These are phyloP conservation scores for Hozukius guyotensis DNA, from an alignment of 2,797 vertebrate genomes.

Conservation along the genomic window DNA sequence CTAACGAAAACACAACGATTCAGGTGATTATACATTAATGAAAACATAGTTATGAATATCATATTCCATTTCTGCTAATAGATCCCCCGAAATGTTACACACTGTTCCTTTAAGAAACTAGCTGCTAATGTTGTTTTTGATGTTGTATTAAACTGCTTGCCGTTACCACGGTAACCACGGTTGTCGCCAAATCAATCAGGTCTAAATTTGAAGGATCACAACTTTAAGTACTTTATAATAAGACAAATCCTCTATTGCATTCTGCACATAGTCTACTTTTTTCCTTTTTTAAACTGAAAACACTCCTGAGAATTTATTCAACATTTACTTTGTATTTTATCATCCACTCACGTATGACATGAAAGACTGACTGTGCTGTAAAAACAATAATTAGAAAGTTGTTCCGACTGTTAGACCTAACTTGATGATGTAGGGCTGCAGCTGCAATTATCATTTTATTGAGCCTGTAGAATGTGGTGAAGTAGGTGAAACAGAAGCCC, in stretches of 20 bases:
- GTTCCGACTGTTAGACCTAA: constrained; percentile 11
- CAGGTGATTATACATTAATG: too few relatives aligned
- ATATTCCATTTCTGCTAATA: too few relatives aligned
- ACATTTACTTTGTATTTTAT: constrained; percentile 29
- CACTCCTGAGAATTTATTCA: constrained; percentile 18
- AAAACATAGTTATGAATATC: too few relatives aligned
- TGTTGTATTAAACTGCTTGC: neutral
- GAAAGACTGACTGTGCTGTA: constrained; percentile 32
- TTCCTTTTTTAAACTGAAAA: constrained; percentile 6
- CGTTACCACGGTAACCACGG: neutral
- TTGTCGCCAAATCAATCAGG: neutral
- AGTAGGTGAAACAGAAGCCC: constrained; percentile 46
- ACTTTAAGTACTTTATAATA: neutral
- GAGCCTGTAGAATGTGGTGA: constrained; percentile 46
- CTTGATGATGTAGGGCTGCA: constrained; percentile 24
- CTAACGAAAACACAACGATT: too few relatives aligned
- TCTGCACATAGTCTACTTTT: neutral
- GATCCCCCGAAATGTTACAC: too few relatives aligned
- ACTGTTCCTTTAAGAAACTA: neutral
- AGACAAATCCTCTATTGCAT: constrained; percentile 16
- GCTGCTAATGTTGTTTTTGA: constrained; percentile 1
- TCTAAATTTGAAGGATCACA: neutral
- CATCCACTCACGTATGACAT: constrained; percentile 13
- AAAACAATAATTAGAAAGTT: constrained; percentile 37
- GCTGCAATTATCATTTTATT: constrained; percentile 62